Percentiles rank a stretch among this genome's conserved stretches.
Conservation (phyloP, 2,888 invertebrate genomes). For the Polydesmus complanatus region DNA sequence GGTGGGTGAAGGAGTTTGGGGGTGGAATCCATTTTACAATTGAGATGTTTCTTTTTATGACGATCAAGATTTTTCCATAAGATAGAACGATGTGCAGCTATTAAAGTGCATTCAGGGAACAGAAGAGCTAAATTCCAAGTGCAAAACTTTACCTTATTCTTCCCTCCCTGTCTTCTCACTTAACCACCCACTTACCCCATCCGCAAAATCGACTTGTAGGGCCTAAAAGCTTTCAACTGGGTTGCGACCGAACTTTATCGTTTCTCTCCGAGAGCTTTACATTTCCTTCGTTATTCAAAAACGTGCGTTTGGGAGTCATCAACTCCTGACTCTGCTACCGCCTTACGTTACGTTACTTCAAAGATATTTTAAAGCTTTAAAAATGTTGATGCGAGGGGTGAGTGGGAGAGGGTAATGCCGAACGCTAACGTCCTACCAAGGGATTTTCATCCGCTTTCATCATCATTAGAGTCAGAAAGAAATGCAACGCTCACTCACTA, state of each 20-base stretch:
- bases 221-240: neutral
- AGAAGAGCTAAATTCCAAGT: too few relatives aligned
- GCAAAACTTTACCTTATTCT: too few relatives aligned
- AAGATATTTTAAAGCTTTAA: neutral
- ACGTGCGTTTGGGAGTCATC: neutral
- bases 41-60: neutral
- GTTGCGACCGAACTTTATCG: neutral
- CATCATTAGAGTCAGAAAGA: neutral
- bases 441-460: neutral
- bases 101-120: neutral
- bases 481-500: neutral
- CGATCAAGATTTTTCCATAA: neutral
- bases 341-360: neutral
- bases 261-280: neutral
- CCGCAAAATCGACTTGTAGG: neutral
- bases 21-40: neutral
- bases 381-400: neutral
- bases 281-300: neutral
- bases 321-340: neutral
- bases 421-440: neutral
- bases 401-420: neutral
- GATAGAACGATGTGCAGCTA: neutral
- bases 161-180: too few relatives aligned
- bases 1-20: neutral
- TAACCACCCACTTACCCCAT: too few relatives aligned